phyloP scores from a whole-genome alignment of 1,140 invertebrate species.

The Nixonia krombeini region DNA sequence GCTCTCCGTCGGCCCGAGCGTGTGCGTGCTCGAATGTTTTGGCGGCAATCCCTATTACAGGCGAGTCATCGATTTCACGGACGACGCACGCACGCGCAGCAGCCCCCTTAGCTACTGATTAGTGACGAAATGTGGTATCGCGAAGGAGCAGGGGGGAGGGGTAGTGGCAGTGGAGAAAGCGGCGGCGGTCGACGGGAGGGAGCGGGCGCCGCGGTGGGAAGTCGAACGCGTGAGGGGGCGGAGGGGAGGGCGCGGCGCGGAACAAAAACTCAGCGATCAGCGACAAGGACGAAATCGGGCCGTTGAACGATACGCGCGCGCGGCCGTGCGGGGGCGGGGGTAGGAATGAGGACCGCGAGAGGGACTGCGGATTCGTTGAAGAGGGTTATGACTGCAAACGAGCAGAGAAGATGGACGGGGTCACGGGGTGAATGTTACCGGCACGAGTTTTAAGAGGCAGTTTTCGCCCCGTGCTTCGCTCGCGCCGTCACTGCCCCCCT shows the following conservation, averaged over 20 bases:
- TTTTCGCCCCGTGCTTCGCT: slow-evolving; percentile 47
- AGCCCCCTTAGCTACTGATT: slow-evolving; percentile 53
- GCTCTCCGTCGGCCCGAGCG: no score
- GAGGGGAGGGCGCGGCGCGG: neutral
- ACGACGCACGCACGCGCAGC: slow-evolving; percentile 51
- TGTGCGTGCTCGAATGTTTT: slow-evolving; percentile 51
- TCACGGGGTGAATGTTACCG: slow-evolving; percentile 31
- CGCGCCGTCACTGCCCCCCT: slow-evolving; percentile 6
- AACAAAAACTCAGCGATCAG: slow-evolving; percentile 25
- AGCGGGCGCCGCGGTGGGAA: no score
- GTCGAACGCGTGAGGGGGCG: slow-evolving; percentile 30
- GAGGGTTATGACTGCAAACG: slow-evolving; percentile 53
- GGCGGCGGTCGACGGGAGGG: neutral
- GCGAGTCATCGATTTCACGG: slow-evolving; percentile 57
- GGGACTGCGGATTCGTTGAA: slow-evolving; percentile 39
- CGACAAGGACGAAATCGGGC: slow-evolving; percentile 38
- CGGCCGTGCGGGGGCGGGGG: slow-evolving; percentile 35
- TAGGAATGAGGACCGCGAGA: slow-evolving; percentile 28
- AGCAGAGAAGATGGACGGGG: slow-evolving; percentile 48
- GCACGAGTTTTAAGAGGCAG: slow-evolving; percentile 53
- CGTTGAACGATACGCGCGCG: slow-evolving; percentile 43
- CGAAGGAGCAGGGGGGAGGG: slow-evolving; percentile 17
- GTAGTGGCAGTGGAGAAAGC: slow-evolving; percentile 1
- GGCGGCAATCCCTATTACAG: slow-evolving; percentile 53
- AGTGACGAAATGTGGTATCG: slow-evolving; percentile 55